Evolutionary conservation across 2,888 invertebrate species (phyloP).

Genomic region (Tricholauxania praeusta): DNA sequence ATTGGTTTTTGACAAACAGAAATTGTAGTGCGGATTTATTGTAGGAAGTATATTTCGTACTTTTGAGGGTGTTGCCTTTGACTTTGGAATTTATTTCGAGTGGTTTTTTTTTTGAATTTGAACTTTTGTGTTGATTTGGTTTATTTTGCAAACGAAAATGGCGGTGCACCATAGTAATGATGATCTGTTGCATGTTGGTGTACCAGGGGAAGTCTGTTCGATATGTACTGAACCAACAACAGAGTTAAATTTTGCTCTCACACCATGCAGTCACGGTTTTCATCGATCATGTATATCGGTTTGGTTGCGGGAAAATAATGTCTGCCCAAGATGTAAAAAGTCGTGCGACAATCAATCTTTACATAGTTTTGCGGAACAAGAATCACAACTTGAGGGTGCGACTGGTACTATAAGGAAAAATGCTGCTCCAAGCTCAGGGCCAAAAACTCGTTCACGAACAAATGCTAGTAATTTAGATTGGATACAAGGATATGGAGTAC

Average conservation of each 20-base stretch:
- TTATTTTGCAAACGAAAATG: no score
- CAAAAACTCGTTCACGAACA: not conserved
- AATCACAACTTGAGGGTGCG: not conserved
- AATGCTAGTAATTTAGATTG: constrained; percentile 7
- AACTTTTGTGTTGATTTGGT: no score
- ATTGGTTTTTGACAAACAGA: no score
- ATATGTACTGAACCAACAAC: no score
- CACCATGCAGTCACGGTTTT: not conserved
- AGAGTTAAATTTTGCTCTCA: not conserved
- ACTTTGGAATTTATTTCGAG: no score
- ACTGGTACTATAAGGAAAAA: not conserved
- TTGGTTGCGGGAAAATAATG: not conserved
- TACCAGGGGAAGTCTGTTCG: no score
- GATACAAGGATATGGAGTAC: not conserved
- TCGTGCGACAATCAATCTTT: not conserved
- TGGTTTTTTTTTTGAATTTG: no score
- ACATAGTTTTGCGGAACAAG: not conserved
- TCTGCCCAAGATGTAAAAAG: not conserved
- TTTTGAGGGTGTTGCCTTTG: no score
- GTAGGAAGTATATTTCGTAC: no score
- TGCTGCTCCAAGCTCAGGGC: not conserved
- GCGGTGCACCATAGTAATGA: no score
- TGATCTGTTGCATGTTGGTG: no score
- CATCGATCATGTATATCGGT: not conserved
- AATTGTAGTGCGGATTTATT: no score